A percentile compares a stretch with the other conserved stretches of the same genome.
phyloP scores from a whole-genome alignment of 2,888 invertebrate species.

The Diploptera punctata region DNA sequence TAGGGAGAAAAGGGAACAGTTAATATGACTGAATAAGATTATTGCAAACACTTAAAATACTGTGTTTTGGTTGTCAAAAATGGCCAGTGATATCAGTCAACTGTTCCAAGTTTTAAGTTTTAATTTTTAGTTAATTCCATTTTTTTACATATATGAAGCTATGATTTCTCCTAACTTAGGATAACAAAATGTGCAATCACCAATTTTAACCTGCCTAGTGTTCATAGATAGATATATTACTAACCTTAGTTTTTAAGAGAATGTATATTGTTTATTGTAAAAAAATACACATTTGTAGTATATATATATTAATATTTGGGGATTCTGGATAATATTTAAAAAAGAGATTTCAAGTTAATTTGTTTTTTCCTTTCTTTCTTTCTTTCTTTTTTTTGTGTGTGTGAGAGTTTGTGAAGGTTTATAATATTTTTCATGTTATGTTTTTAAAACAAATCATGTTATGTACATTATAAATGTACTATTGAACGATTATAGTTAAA shows the following conservation, averaged over 20 bases:
- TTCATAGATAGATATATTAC: conserved; percentile 30
- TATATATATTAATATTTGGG: conserved; percentile 26
- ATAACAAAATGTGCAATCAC: conserved; percentile 37
- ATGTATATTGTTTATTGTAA: conserved; percentile 39
- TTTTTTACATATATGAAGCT: conserved; percentile 12
- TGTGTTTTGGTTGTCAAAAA: conserved; percentile 13
- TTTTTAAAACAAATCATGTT: not conserved
- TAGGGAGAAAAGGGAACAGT: conserved; percentile 19
- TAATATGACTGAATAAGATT: not conserved
- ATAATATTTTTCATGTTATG: not conserved
- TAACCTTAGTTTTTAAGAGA: conserved; percentile 25
- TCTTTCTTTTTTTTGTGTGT: conserved; percentile 1
- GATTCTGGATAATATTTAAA: conserved; percentile 25
- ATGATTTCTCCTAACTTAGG: conserved; percentile 6
- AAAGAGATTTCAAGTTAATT: conserved; percentile 26
- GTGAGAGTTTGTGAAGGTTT: conserved; percentile 7
- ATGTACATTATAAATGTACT: conserved; percentile 13
- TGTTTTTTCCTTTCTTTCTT: not conserved
- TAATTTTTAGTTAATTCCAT: conserved; percentile 20
- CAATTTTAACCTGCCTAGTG: conserved; percentile 31
- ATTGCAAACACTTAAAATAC: not conserved
- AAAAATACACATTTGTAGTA: conserved; percentile 16
- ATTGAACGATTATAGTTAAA: not conserved
- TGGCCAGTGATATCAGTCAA: conserved; percentile 24
- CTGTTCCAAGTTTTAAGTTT: conserved; percentile 19